phyloP scores from a whole-genome alignment of 2,113 vertebrate species.

The Bambusicola thoracicus region DNA sequence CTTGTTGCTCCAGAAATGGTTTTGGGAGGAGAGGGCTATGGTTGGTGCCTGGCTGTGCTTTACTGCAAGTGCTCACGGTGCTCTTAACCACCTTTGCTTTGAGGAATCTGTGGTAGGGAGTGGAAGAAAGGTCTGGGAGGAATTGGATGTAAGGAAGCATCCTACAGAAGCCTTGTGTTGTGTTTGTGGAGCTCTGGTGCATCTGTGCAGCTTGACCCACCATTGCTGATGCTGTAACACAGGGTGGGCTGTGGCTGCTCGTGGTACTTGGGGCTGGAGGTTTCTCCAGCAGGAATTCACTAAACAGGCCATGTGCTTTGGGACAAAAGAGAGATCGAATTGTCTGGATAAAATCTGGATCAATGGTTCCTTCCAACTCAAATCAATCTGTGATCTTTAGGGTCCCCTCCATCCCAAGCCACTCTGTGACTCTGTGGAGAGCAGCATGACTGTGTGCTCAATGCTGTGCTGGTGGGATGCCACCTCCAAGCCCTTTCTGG shows the following conservation, averaged over 20 bases:
- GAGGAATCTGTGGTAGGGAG: neutral
- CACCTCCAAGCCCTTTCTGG: neutral
- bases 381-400: no score
- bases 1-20: neutral
- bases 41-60: neutral
- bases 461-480: neutral
- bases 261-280: fast-evolving
- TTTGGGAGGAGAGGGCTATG: neutral
- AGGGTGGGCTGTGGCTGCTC: neutral
- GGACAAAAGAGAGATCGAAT: neutral
- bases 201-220: neutral
- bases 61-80: fast-evolving
- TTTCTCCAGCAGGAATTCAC: neutral
- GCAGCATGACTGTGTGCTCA: neutral
- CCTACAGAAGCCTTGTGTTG: no score
- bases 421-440: neutral
- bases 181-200: fast-evolving
- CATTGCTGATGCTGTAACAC: fast-evolving
- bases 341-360: neutral
- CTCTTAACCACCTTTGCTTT: neutral
- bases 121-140: neutral
- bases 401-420: no score
- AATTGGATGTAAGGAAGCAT: fast-evolving
- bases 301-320: neutral
- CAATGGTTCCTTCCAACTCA: neutral